phyloP scores from a whole-genome alignment of 2,797 vertebrate species.

The Enteromius viviparus region DNA sequence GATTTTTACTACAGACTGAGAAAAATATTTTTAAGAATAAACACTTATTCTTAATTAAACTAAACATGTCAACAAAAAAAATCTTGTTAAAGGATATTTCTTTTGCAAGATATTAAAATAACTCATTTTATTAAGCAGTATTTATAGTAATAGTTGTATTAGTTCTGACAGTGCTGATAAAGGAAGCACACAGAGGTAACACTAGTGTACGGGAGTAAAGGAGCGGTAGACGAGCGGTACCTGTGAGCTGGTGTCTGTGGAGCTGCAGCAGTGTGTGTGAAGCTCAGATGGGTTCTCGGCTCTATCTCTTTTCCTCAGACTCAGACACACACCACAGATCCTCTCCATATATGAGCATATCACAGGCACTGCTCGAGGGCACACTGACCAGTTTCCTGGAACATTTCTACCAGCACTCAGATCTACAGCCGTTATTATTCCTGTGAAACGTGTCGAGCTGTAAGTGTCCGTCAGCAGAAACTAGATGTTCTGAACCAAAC shows the following conservation, averaged over 20 bases:
- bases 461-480: not conserved
- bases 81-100: too few species aligned
- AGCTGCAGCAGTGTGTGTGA: not conserved
- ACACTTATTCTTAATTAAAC: not conserved
- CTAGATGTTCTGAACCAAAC: not conserved
- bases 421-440: not conserved
- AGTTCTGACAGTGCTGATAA: too few species aligned
- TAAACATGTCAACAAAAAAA: too few species aligned
- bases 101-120: too few species aligned
- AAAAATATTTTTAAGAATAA: not conserved
- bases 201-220: too few species aligned
- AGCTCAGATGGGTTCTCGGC: not conserved
- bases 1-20: not conserved
- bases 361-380: not conserved
- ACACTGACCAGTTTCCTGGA: not conserved
- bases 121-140: too few species aligned
- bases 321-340: not conserved
- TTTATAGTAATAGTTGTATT: too few species aligned
- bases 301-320: slow-evolving; percentile 25
- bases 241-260: not conserved
- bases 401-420: too few species aligned
- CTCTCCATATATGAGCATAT: not conserved
- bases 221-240: not conserved
- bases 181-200: too few species aligned
- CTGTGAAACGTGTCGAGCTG: not conserved